Base-by-base conservation (phyloP, 2,888 invertebrate genomes). In the Isotomurus palustris region DNA sequence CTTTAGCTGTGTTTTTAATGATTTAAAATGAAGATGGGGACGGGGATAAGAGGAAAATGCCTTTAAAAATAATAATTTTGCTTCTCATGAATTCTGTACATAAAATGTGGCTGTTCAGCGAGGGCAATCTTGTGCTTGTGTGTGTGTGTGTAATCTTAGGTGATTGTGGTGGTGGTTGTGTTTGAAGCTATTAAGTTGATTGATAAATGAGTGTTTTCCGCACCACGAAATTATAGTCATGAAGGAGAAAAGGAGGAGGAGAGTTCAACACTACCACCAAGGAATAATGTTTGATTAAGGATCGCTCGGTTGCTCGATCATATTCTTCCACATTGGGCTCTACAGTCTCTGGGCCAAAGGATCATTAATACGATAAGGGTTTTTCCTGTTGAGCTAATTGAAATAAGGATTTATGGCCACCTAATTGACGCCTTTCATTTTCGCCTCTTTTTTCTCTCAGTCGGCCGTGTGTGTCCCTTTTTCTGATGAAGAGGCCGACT, bases 391-490 rank as follows among this genome's bases (percentile, higher is more conserved):
- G 47, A 25, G 47, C 64, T 69, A 69, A 69, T 67, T 67, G 67
- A 69, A 69, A 67, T 66, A 51, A 67, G 60, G 64, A 69, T 69
- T 69, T 69, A 69, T 66, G 67, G 63, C 62, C 67, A 53, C 53
- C 66, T 69, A 69, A 69, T 69, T 69, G 67, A 66, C 66, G 67
- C 66, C 67, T 69, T 69, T 69, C 69, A 67, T 64, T 54, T 50
- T 50, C 28, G 32, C 38, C 54, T 53, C 44, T 49, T 54, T 48
- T 10, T 40, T 19, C 21, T 43, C 21, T 24, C 6, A 43, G 24
- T 32, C 32, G 32, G 32, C 14, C 8, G 32, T 8, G 24, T 43
- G 22, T n/a, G n/a, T n/a, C n/a, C n/a, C n/a, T n/a, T n/a, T n/a
- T n/a, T n/a, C n/a, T n/a, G n/a, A n/a, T n/a, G n/a, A n/a, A n/a